A percentile compares a stretch with the other conserved stretches of the same genome.
These are phyloP conservation scores for Drosophila percnosoma DNA, from an alignment of 2,888 invertebrate species.

Conservation along the genomic window DNA sequence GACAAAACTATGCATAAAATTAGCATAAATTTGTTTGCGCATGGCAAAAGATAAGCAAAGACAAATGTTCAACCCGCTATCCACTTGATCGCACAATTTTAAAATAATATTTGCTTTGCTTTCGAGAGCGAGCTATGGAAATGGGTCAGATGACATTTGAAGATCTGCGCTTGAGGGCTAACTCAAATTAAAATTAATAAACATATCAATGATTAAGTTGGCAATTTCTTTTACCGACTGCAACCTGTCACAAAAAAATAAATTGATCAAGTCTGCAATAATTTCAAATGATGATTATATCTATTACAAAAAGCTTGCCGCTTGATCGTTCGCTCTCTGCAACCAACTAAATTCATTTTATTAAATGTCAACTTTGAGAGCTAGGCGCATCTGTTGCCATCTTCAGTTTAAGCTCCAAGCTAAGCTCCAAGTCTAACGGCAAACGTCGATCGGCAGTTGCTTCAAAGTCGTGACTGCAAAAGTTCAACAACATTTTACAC, in stretches of 20 bases:
- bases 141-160: slow-evolving; percentile 57
- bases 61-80: slow-evolving; percentile 15
- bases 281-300: slow-evolving; percentile 72
- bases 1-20: slow-evolving; percentile 59
- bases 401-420: slow-evolving; percentile 11
- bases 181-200: slow-evolving; percentile 38
- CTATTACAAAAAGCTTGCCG: slow-evolving; percentile 58
- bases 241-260: slow-evolving; percentile 71
- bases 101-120: slow-evolving; percentile 51
- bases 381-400: slow-evolving; percentile 60
- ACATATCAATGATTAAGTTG: slow-evolving; percentile 47
- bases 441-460: slow-evolving; percentile 18
- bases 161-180: slow-evolving; percentile 27
- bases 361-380: slow-evolving; percentile 73
- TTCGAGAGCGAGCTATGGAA: slow-evolving; percentile 20
- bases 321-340: slow-evolving; percentile 11
- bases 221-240: slow-evolving; percentile 30
- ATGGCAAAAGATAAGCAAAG: slow-evolving; percentile 16
- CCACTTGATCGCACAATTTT: slow-evolving; percentile 42
- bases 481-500: slow-evolving; percentile 82
- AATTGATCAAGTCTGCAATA: slow-evolving; percentile 73
- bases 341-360: slow-evolving; percentile 63
- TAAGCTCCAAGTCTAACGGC: slow-evolving; percentile 9
- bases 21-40: slow-evolving; percentile 62
- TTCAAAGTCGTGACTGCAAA: slow-evolving; percentile 80